Conservation (phyloP, 2,797 vertebrate species). For the Loris lydekkerianus region DNA sequence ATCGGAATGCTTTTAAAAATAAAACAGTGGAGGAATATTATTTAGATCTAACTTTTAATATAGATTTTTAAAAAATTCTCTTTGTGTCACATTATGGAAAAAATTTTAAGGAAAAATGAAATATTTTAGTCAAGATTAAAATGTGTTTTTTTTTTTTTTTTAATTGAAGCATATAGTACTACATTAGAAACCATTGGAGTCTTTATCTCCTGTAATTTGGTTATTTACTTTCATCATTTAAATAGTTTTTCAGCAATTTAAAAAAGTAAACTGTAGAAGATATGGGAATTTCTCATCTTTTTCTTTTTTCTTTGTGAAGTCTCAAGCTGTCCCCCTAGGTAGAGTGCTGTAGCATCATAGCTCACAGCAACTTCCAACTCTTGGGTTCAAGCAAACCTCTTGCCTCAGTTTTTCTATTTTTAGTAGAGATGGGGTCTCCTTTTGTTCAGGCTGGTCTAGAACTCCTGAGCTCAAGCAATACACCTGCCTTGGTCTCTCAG, state of each 20-base stretch:
- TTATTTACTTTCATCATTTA: conserved; percentile 55
- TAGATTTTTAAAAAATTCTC: not conserved
- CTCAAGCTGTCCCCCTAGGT: too few species aligned
- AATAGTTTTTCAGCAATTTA: conserved; percentile 38
- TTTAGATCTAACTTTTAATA: conserved; percentile 56
- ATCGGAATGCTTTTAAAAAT: conserved; percentile 46
- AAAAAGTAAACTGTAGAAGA: conserved; percentile 55
- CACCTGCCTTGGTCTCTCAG: too few species aligned
- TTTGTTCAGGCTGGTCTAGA: too few species aligned
- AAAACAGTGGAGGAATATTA: conserved; percentile 57
- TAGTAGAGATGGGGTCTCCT: too few species aligned
- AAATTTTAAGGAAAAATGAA: conserved; percentile 52
- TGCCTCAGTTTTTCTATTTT: too few species aligned
- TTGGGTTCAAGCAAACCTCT: too few species aligned
- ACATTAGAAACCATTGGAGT: not conserved
- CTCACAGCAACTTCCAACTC: too few species aligned
- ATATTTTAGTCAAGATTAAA: conserved; percentile 40
- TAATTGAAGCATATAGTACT: not conserved
- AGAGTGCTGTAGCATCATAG: too few species aligned
- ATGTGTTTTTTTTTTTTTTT: not conserved
- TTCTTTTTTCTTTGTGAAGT: too few species aligned
- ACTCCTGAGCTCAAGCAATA: too few species aligned
- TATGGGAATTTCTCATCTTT: conserved; percentile 38
- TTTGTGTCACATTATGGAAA: conserved; percentile 43
- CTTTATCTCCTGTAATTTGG: not conserved